These are phyloP conservation scores for Peromyscus leucopus DNA, from an alignment of 2,113 vertebrate species.

Conservation along the genomic window DNA sequence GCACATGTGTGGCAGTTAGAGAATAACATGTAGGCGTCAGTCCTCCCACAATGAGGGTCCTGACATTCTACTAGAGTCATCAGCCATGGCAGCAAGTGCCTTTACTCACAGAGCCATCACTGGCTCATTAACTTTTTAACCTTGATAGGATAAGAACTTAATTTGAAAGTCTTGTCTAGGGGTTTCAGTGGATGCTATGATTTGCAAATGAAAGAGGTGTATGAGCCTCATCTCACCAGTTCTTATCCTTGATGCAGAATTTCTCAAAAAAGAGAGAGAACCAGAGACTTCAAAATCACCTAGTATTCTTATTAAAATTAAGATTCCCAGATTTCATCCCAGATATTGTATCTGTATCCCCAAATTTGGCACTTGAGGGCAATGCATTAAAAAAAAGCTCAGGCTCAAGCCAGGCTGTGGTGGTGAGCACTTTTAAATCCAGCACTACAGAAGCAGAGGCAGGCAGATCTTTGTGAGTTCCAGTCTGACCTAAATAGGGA, in stretches of 20 bases:
- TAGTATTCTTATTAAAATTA: background rate
- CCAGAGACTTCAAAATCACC: background rate
- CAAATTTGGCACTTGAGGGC: background rate
- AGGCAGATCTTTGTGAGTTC: background rate
- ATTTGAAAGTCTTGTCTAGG: background rate
- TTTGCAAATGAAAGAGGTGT: background rate
- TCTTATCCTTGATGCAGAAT: background rate
- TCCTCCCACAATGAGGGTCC: background rate
- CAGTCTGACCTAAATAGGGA: background rate
- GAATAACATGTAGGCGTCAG: background rate
- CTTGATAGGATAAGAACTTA: constrained; percentile 18
- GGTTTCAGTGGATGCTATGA: background rate
- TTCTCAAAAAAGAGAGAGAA: constrained; percentile 23
- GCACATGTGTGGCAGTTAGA: background rate
- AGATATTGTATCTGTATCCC: background rate
- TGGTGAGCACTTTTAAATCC: background rate
- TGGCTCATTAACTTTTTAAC: background rate
- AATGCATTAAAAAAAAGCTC: background rate
- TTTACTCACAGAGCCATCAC: background rate
- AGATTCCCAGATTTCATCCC: background rate
- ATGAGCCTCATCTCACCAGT: background rate
- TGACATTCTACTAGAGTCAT: background rate
- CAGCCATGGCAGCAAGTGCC: background rate
- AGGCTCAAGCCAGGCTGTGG: background rate
- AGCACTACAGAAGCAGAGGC: background rate